A percentile compares a stretch with the other conserved stretches of the same genome.
These are phyloP conservation scores for western clawed frog (Xenopus tropicalis) DNA, from an alignment of 2,113 vertebrate species.

Conservation along the genomic window UCB_Xtro_10.0 CM004446.2:12735001-12735500, in stretches of 20 bases:
- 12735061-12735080: constrained; percentile 45
- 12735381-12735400: no score
- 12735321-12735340: background rate
- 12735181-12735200: constrained; percentile 14
- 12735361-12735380: no score
- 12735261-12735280: constrained; percentile 1
- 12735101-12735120: constrained; percentile 40
- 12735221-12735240: constrained; percentile 27
- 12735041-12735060: constrained; percentile 31
- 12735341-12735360: no score
- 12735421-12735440: no score
- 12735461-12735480: no score
- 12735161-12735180: constrained; percentile 36
- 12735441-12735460: no score
- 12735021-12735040: constrained; percentile 41
- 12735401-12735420: no score
- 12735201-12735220: constrained; percentile 37
- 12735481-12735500: no score
- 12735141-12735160: constrained; percentile 12
- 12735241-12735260: constrained; percentile 35
- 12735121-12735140: constrained; percentile 36
- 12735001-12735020: constrained; percentile 39
- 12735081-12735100: constrained; percentile 43
- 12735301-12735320: constrained; percentile 10
- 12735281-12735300: constrained; percentile 14